Conservation (phyloP, 2,113 vertebrate species). For the Bubalus kerabau region DNA sequence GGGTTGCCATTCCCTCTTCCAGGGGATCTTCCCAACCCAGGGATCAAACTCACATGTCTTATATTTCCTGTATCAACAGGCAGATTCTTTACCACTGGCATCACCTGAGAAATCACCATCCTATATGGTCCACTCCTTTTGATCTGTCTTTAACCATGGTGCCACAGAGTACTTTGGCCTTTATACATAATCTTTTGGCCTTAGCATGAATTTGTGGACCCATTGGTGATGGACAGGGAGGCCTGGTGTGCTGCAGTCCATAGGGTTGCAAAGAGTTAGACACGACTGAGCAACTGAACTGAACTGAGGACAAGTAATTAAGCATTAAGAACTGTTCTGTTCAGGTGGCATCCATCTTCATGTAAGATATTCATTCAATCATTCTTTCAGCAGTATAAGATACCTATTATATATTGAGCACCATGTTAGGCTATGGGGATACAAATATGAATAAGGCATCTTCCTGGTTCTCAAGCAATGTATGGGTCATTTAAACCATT, state of each 20-base stretch:
- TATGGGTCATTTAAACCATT: background rate
- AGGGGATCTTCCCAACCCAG: background rate
- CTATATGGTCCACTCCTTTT: background rate
- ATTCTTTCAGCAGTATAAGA: background rate
- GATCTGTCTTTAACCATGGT: background rate
- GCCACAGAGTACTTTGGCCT: background rate
- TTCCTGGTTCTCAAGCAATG: background rate
- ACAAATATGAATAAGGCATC: background rate
- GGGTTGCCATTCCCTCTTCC: background rate
- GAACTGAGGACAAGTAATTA: background rate
- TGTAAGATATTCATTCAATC: background rate
- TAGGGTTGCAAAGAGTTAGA: background rate
- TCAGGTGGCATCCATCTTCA: background rate
- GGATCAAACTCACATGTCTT: background rate
- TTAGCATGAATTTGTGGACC: background rate
- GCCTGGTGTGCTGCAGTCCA: background rate
- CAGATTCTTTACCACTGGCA: background rate
- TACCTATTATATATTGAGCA: background rate
- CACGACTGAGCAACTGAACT: fast-evolving
- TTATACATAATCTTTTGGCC: background rate
- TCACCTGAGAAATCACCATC: background rate
- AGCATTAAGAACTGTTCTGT: background rate
- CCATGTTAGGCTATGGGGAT: background rate
- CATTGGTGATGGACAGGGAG: background rate
- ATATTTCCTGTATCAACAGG: background rate